Evolutionary conservation across 2,888 invertebrate genomes (phyloP).

Genomic region (Digitonthophagus gazella): DNA sequence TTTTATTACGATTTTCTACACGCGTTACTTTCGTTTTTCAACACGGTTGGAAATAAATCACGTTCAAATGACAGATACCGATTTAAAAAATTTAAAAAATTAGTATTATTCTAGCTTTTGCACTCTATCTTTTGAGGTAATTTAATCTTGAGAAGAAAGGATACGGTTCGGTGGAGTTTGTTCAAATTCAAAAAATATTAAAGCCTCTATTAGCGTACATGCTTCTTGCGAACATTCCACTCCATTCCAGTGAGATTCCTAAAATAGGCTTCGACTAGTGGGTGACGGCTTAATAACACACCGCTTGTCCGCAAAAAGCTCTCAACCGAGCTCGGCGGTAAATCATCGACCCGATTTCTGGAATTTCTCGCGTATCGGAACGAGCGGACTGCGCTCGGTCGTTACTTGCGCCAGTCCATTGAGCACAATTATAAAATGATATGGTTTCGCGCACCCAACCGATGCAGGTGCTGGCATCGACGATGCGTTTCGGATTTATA

Average conservation of each 20-base stretch:
- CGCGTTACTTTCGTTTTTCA: too few species aligned
- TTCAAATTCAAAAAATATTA: too few species aligned
- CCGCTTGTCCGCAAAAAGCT: background rate
- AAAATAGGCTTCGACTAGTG: background rate
- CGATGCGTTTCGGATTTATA: background rate
- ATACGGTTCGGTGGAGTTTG: too few species aligned
- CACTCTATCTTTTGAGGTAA: too few species aligned
- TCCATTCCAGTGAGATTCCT: background rate
- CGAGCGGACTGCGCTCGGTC: constrained; percentile 1
- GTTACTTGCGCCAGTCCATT: constrained; percentile 10
- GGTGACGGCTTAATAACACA: background rate
- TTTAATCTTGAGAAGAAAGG: too few species aligned
- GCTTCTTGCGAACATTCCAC: too few species aligned
- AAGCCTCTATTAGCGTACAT: too few species aligned
- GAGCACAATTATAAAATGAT: constrained; percentile 16
- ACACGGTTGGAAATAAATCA: too few species aligned
- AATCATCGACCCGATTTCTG: background rate
- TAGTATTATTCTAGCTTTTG: too few species aligned
- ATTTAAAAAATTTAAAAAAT: too few species aligned
- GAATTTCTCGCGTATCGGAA: background rate
- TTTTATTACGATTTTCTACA: too few species aligned
- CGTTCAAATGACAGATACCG: too few species aligned
- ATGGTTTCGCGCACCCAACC: constrained; percentile 4
- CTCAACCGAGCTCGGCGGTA: background rate
- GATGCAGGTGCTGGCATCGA: background rate